A percentile compares a stretch with the other conserved stretches of the same genome.
Evolutionary conservation across 2,888 invertebrate genomes (phyloP).

Genomic region (Pachymerium ferrugineum): DNA sequence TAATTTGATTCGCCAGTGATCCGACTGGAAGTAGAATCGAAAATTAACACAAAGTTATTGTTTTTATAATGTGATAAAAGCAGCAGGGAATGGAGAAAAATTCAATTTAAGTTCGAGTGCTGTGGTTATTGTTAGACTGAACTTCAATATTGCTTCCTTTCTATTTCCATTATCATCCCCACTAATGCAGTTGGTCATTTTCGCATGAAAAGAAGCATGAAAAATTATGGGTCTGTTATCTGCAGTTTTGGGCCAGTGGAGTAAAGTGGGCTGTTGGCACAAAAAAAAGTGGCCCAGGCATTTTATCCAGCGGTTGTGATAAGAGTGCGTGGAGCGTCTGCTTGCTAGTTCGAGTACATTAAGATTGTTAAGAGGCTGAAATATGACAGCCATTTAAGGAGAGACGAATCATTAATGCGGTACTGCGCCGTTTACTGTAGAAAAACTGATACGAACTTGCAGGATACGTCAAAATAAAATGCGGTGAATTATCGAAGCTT

Average conservation of each 20-base stretch:
- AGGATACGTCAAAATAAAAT: constrained; percentile 2
- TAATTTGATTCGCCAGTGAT: no score
- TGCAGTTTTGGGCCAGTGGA: not conserved
- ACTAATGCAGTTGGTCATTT: not conserved
- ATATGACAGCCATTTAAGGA: constrained; percentile 9
- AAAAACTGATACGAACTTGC: constrained; percentile 1
- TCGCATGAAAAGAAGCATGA: not conserved
- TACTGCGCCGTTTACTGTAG: not conserved
- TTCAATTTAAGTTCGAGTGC: no score
- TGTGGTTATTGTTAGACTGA: no score
- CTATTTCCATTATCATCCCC: no score
- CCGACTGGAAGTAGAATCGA: no score
- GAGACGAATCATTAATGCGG: constrained; percentile 4
- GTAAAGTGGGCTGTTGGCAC: not conserved
- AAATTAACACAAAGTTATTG: no score
- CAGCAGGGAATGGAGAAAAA: no score
- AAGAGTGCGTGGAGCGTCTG: not conserved
- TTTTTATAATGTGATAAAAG: no score
- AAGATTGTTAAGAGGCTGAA: constrained; percentile 15
- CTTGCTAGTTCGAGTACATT: not conserved
- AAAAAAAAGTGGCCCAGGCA: not conserved
- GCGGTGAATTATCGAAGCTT: not conserved
- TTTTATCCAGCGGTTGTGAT: not conserved
- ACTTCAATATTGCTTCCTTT: no score
- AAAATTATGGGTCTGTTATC: not conserved